Percentiles rank a stretch among this genome's conserved stretches.
phyloP scores from a whole-genome alignment of 2,888 invertebrate species.

The Harpalus rufipes region DNA sequence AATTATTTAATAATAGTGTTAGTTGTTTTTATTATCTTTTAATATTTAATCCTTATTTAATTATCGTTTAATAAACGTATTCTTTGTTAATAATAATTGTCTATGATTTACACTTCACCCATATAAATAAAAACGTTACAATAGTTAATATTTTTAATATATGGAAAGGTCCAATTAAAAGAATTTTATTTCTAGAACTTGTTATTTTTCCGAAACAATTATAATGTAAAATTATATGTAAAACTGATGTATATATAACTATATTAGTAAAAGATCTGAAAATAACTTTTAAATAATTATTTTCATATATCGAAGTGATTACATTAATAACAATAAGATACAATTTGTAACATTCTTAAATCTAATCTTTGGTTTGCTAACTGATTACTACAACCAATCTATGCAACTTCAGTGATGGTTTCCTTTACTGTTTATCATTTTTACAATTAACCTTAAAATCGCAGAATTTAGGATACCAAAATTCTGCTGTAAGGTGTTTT shows the following conservation, averaged over 20 bases:
- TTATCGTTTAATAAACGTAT: too few relatives aligned
- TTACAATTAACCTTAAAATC: neutral
- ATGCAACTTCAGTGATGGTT: neutral
- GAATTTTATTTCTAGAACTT: slow-evolving; percentile 1
- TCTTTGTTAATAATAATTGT: too few relatives aligned
- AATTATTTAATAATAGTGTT: too few relatives aligned
- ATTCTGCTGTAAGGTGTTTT: neutral
- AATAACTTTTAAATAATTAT: slow-evolving; percentile 24
- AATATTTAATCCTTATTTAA: too few relatives aligned
- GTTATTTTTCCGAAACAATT: neutral
- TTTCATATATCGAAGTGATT: slow-evolving; percentile 54
- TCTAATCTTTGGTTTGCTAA: slow-evolving; percentile 2
- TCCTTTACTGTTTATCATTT: neutral
- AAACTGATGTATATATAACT: neutral
- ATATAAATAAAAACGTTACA: too few relatives aligned
- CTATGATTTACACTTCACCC: too few relatives aligned
- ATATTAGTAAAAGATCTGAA: neutral
- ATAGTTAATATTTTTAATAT: too few relatives aligned
- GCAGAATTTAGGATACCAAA: neutral
- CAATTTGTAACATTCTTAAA: neutral
- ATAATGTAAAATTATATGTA: neutral
- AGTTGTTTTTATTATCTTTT: too few relatives aligned
- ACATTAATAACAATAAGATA: slow-evolving; percentile 24
- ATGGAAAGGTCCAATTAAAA: neutral
- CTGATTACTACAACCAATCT: slow-evolving; percentile 1